Conservation (phyloP, 2,888 invertebrate genomes). For the Taphrorychus bicolor region DNA sequence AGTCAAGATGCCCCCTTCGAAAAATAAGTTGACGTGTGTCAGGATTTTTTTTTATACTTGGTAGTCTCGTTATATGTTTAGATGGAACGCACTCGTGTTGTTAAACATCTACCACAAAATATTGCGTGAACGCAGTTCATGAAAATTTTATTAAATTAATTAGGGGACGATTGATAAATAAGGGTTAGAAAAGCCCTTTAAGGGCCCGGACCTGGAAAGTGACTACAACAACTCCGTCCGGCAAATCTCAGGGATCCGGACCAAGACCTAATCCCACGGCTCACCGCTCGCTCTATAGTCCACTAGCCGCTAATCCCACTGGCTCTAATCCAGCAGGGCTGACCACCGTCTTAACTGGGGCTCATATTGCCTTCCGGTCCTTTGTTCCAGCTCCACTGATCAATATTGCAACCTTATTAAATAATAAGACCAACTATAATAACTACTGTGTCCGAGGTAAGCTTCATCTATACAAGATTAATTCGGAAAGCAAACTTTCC, state of each 20-base stretch:
- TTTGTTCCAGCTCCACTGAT: conserved; percentile 59
- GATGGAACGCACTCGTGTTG: no score
- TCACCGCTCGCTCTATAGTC: conserved; percentile 61
- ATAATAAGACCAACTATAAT: conserved; percentile 58
- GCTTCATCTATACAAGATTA: conserved; percentile 38
- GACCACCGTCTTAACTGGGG: conserved; percentile 62
- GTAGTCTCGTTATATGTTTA: no score
- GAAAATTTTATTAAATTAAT: background rate
- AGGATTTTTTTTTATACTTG: no score
- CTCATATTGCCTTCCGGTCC: conserved; percentile 62
- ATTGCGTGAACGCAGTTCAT: no score
- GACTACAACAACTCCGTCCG: conserved; percentile 20
- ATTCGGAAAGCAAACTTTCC: conserved; percentile 16
- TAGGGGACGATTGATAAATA: background rate
- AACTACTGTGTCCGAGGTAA: conserved; percentile 45
- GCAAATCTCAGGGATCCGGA: conserved; percentile 59
- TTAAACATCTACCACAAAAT: no score
- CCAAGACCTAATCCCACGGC: conserved; percentile 60
- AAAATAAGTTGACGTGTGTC: no score
- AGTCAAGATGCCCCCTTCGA: no score
- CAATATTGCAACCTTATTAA: conserved; percentile 62
- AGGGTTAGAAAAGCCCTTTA: conserved; percentile 3
- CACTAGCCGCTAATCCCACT: conserved; percentile 62
- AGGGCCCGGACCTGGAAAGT: conserved; percentile 17
- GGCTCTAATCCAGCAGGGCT: conserved; percentile 61